Percentiles rank a stretch among this genome's conserved stretches.
These are phyloP conservation scores for Solen grandis DNA, from an alignment of 1,140 invertebrate species.

Conservation along the genomic window DNA sequence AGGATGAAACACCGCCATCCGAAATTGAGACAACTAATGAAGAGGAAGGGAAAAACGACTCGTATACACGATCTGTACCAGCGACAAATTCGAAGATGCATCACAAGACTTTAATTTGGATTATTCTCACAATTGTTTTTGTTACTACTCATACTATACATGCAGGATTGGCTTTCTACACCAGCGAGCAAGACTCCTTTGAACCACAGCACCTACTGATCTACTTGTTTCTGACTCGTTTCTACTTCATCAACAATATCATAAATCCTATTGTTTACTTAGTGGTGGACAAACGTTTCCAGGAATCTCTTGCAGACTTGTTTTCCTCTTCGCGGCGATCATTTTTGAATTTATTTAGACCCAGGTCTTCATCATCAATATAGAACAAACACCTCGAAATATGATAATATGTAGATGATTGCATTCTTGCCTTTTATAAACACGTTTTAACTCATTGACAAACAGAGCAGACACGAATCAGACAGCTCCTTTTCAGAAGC, in stretches of 20 bases:
- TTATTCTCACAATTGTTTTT: slow-evolving; percentile 37
- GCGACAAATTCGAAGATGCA: slow-evolving; percentile 12
- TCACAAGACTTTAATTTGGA: slow-evolving; percentile 44
- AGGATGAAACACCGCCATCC: too few relatives aligned
- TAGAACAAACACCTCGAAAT: too few relatives aligned
- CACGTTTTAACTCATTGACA: too few relatives aligned
- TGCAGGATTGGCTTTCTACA: slow-evolving; percentile 12
- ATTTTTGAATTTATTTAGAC: too few relatives aligned
- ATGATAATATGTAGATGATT: too few relatives aligned
- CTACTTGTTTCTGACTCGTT: slow-evolving; percentile 34
- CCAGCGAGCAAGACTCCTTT: not conserved
- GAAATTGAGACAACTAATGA: too few relatives aligned
- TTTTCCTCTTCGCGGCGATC: too few relatives aligned
- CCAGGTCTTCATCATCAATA: too few relatives aligned
- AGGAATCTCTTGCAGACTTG: slow-evolving; percentile 4
- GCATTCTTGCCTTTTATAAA: too few relatives aligned
- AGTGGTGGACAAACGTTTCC: slow-evolving; percentile 32
- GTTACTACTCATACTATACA: slow-evolving; percentile 34
- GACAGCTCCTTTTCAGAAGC: too few relatives aligned
- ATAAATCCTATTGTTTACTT: slow-evolving; percentile 43
- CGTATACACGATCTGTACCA: slow-evolving; percentile 17
- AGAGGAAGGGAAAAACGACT: slow-evolving; percentile 14
- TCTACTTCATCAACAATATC: slow-evolving; percentile 49
- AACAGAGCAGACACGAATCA: too few relatives aligned
- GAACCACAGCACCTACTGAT: slow-evolving; percentile 3